Base-by-base conservation (phyloP, 1,140 invertebrate species). In the Drosophila nebulosa region DNA sequence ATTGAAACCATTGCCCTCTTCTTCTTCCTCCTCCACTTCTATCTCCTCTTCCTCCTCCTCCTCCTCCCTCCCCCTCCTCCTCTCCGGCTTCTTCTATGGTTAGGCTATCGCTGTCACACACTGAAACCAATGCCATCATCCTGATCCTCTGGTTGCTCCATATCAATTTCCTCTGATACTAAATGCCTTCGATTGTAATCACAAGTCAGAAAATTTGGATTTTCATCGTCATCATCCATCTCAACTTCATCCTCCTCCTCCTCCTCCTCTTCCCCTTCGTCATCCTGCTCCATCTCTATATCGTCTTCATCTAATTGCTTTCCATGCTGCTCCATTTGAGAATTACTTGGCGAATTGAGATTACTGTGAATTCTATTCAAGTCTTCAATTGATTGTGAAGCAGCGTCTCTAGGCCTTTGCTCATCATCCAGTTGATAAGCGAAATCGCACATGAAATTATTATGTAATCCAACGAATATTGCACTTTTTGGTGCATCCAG, bases 401-500 rank as follows among this genome's bases (percentile, higher is more conserved):
- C 6, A 46, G 16, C 39, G 21, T 46, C 16, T 46, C 21, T 16
- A 10, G 16, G 16, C 4, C 39, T 46, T 12, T 18, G 39, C 7
- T 18, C 39, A 3, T 46, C 9, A 9, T 65, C 30, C 5, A 36
- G 42, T 16, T 59, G 32, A 14, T 69, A 42, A 46, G 24, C 24
- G 14, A 91, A 91, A 61, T 91, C 75, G 68, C 76, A 75, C 16
- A 76, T 39, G 55, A 84, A 84, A 78, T 90, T 83, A 68, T 89
- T 86, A 35, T 89, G 90, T 57, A 91, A 83, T 84, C 90, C 90
- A 66, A 91, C 90, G 72, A 89, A 91, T 69, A 91, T 80, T n/a
- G 90, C 90, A 71, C 90, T 84, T 65, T 91, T 91, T 26, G 90
- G 90, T 55, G 88, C 90, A 7, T 81, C 88, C 78, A 89, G 70